Evolutionary conservation across 2,888 invertebrate genomes (phyloP), one percentile per base, ranked within the genome.

Genomic region (Chironomus tentans): DNA sequence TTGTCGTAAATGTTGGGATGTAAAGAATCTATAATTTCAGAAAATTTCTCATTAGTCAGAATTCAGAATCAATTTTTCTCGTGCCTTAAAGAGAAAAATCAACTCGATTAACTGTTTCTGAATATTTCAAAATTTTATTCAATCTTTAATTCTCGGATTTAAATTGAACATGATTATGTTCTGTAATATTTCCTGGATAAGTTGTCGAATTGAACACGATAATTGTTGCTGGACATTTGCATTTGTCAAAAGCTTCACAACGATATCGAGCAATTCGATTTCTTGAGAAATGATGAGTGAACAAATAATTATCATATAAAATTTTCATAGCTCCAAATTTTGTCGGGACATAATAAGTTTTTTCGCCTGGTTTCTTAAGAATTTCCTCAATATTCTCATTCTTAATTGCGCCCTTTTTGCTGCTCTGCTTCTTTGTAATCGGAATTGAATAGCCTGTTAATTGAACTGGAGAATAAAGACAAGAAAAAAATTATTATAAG

Each of bases 281-380:
- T n/a, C 77, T 56, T 13, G 77, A 77, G 24, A 72, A 78, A 47
- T 78, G 77, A 72, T 77, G 76, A 12, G 47, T 62, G 48, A 72
- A 78, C 18, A 65, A 69, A 62, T 77, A 50, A 21, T 65, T 69
- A 0, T 77, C 46, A 62, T 70, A 76, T 3, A 68, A 50, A 15
- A 77, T 76, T 75, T 77, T 78, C 78, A 78, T 78, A 4, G 77
- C 77, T 47, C 78, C 77, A 15, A 76, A 68, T 46, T 71, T 77
- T 12, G 77, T 78, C 10, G 77, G 76, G 1, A 68, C 74, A 38
- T 68, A 74, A 4, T 47, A 10, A 13, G 74, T 74, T 65, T 61
- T 61, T 13, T 18, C 5, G 1, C 65, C 65, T 6, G 13, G 13
- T 48, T 68, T 61, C 10, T 68, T 47, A n/a, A 74, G 48, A n/a